Evolutionary conservation across 2,888 invertebrate genomes (phyloP).

Genomic region (Cynaeus angustus): DNA sequence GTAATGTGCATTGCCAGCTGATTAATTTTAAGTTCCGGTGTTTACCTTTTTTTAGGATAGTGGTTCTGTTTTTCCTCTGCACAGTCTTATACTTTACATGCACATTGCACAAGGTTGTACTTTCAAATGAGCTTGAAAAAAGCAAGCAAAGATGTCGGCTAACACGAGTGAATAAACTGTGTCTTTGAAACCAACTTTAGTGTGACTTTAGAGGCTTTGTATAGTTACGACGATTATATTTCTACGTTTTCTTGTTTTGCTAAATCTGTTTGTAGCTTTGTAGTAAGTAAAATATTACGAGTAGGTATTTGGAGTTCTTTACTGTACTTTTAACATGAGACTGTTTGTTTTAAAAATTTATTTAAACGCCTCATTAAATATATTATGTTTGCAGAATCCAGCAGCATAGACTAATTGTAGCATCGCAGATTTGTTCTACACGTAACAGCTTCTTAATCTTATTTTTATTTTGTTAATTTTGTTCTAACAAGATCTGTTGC

Average conservation of each 20-base stretch:
- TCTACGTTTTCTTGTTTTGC: conserved; percentile 61
- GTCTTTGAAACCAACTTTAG: conserved; percentile 57
- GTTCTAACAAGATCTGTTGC: conserved; percentile 61
- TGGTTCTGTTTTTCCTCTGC: conserved; percentile 29
- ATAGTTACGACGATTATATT: conserved; percentile 61
- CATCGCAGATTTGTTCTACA: conserved; percentile 70
- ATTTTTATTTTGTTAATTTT: conserved; percentile 54
- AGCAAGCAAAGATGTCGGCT: conserved; percentile 52
- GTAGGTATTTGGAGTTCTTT: conserved; percentile 60
- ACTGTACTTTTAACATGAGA: conserved; percentile 54
- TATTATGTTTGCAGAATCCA: conserved; percentile 71
- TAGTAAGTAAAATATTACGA: conserved; percentile 67
- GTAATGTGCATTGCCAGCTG: conserved; percentile 64
- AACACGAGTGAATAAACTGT: conserved; percentile 51
- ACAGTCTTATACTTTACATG: conserved; percentile 37
- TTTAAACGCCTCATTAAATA: conserved; percentile 68
- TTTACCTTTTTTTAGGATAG: conserved; percentile 10
- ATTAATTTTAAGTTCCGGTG: conserved; percentile 25
- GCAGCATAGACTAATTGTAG: conserved; percentile 71
- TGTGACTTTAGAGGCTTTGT: conserved; percentile 64
- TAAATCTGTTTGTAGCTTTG: conserved; percentile 66
- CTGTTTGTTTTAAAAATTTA: conserved; percentile 52
- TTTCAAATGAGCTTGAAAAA: conserved; percentile 52
- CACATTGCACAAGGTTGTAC: conserved; percentile 60
- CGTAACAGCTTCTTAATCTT: conserved; percentile 68